Percentiles rank a stretch among this genome's conserved stretches.
Conservation (phyloP, 2,888 invertebrate species). For the Sclerodermus sp. region DNA sequence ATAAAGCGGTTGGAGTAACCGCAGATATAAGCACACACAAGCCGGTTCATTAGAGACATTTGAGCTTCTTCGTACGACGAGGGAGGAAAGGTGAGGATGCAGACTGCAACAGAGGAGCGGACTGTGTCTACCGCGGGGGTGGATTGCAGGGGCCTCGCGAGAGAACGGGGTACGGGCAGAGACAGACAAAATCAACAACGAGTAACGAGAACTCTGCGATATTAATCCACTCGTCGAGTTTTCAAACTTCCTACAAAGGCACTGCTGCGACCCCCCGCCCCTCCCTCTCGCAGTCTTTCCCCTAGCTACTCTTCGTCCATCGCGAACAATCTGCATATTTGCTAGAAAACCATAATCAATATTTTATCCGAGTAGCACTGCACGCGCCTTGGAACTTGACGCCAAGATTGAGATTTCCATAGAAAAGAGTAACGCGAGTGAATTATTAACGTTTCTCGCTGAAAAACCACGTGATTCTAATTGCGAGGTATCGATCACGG, state of each 20-base stretch:
- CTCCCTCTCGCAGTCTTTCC: conserved; percentile 11
- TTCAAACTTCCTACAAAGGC: conserved; percentile 59
- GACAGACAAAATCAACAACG: conserved; percentile 59
- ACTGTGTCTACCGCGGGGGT: conserved; percentile 11
- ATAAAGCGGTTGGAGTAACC: conserved; percentile 50
- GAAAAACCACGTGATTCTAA: no score
- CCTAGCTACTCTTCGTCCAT: conserved; percentile 10
- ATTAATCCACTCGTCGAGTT: conserved; percentile 59
- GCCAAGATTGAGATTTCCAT: no score
- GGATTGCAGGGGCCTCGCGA: conserved; percentile 30
- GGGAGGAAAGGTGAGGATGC: conserved; percentile 18
- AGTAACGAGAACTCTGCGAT: conserved; percentile 58
- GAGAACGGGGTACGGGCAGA: conserved; percentile 39
- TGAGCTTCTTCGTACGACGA: conserved; percentile 46
- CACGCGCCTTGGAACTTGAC: neutral
- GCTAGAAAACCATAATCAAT: conserved; percentile 55
- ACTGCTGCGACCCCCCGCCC: conserved; percentile 28
- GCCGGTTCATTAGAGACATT: conserved; percentile 59
- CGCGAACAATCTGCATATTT: conserved; percentile 45
- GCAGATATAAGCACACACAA: conserved; percentile 57
- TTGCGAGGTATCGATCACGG: no score
- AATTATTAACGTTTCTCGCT: no score
- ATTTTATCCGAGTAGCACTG: conserved; percentile 42
- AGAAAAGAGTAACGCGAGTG: no score
- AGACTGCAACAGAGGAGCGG: conserved; percentile 28